Evolutionary conservation across 2,797 vertebrate species (phyloP), one percentile per base, ranked within the genome.

Genomic region (Gadopsis marmoratus): DNA sequence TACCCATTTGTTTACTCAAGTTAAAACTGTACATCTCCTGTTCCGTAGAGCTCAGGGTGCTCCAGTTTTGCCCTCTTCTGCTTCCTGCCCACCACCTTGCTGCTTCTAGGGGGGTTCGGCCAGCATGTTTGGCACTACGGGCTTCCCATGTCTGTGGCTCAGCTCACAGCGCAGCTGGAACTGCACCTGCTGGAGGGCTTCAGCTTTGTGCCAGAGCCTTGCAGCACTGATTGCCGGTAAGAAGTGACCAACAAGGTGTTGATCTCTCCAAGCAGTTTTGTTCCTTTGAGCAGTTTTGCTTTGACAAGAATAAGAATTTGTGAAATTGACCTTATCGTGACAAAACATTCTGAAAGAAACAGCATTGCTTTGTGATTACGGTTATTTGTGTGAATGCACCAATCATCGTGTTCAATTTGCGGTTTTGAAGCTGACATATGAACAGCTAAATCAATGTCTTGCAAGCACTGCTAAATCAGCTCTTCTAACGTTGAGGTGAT

Each of bases 141-240:
- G 11, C 86, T 94, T 14, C 94, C 95, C 17, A 31, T 16, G 74
- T 94, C 95, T 2, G 71, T 90, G 71, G 84, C 85, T 13, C 93
- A 95, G 50, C 89, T 96, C 53, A 69, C 88, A 17, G 82, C 85
- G 29, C 95, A 95, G 81, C 66, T 95, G 81, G 89, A 95, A 50
- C 85, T 95, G 77, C 92, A 93, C 74, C 93, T 92, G 93, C 74
- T 94, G 19, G 92, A 95, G 33, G 92, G 91, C 47, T 71, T 94
- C 29, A 86, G 91, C 66, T 39, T 91, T 0, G 17, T 77, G 1
- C 76, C 87, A n/a, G 86, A 94, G 58, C 74, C 84, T 0, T 96
- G 96, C 62, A 90, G 84, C 73, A 23, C 76, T 0, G 93, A 96
- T 17, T 96, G 96, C 86, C 92, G 95, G 96, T 95, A 76, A 93